Conservation (phyloP, 2,113 vertebrate genomes). For the Rhinogobius similis region DNA sequence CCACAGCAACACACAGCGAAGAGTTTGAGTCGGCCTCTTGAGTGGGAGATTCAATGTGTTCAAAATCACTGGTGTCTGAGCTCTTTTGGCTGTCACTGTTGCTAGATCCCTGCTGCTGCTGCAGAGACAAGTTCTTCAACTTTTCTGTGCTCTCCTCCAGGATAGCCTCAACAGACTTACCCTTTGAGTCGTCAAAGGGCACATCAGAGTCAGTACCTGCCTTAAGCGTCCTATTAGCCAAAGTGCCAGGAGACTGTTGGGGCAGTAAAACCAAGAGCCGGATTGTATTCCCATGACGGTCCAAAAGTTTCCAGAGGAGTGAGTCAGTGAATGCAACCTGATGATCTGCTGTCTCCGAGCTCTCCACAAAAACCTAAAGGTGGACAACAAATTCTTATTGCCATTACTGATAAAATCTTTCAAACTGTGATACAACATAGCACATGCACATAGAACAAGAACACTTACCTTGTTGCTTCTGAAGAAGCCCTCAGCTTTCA, state of each 20-base stretch:
- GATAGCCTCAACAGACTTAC: slow-evolving; percentile 93
- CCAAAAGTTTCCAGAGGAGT: slow-evolving; percentile 92
- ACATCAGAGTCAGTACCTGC: slow-evolving; percentile 79
- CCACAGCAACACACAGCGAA: slow-evolving; percentile 83
- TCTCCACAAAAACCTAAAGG: slow-evolving; percentile 94
- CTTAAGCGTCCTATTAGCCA: slow-evolving; percentile 85
- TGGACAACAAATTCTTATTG: neutral
- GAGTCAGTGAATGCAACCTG: slow-evolving; percentile 90
- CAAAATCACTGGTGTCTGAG: slow-evolving; percentile 94
- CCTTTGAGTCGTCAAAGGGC: slow-evolving; percentile 82
- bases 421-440: neutral
- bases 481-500: slow-evolving; percentile 98
- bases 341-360: slow-evolving; percentile 88
- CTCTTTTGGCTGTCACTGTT: slow-evolving; percentile 95
- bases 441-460: neutral
- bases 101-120: slow-evolving; percentile 84
- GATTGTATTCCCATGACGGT: slow-evolving; percentile 97
- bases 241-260: slow-evolving; percentile 88
- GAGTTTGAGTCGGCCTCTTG: slow-evolving; percentile 87
- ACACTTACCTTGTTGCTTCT: slow-evolving; percentile 95
- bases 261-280: slow-evolving; percentile 89
- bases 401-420: neutral
- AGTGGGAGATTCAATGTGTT: slow-evolving; percentile 90
- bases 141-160: slow-evolving; percentile 97
- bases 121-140: slow-evolving; percentile 92